Conservation (phyloP, 2,888 invertebrate species). For the Trissoscelio sp. region DNA sequence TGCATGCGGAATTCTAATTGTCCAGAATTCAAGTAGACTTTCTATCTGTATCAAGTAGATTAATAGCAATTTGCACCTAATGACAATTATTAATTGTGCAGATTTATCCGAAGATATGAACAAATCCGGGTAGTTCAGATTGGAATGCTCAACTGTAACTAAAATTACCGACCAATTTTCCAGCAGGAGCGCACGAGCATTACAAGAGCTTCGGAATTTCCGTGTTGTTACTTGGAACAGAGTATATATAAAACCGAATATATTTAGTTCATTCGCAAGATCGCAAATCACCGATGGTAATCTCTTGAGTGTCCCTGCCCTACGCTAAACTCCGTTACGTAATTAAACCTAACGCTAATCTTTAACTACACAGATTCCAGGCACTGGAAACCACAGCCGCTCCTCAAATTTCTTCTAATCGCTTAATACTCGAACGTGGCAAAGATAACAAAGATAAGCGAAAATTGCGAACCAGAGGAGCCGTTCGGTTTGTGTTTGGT, state of each 20-base stretch:
- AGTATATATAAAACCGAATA: constrained; percentile 50
- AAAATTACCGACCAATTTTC: constrained; percentile 55
- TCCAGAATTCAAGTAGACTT: no score
- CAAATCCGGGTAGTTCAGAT: constrained; percentile 55
- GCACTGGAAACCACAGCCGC: no score
- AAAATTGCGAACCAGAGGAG: constrained; percentile 36
- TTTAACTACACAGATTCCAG: constrained; percentile 12
- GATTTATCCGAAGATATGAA: constrained; percentile 45
- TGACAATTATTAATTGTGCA: no score
- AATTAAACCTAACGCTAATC: constrained; percentile 42
- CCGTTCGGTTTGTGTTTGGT: constrained; percentile 14
- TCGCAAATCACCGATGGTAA: constrained; percentile 57
- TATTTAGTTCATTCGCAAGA: constrained; percentile 53
- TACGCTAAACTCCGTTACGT: constrained; percentile 14
- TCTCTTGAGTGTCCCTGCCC: constrained; percentile 8
- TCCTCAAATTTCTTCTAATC: constrained; percentile 45
- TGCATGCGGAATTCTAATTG: no score
- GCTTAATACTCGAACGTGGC: constrained; percentile 20
- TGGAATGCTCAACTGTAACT: constrained; percentile 41
- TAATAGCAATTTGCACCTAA: no score
- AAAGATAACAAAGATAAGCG: constrained; percentile 47
- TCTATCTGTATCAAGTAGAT: no score
- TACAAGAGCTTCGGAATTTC: constrained; percentile 48
- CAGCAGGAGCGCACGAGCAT: constrained; percentile 30
- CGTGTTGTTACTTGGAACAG: constrained; percentile 36